These are phyloP conservation scores for Cheirogaleus medius DNA, from an alignment of 2,113 vertebrate species.

Conservation along the genomic window DNA sequence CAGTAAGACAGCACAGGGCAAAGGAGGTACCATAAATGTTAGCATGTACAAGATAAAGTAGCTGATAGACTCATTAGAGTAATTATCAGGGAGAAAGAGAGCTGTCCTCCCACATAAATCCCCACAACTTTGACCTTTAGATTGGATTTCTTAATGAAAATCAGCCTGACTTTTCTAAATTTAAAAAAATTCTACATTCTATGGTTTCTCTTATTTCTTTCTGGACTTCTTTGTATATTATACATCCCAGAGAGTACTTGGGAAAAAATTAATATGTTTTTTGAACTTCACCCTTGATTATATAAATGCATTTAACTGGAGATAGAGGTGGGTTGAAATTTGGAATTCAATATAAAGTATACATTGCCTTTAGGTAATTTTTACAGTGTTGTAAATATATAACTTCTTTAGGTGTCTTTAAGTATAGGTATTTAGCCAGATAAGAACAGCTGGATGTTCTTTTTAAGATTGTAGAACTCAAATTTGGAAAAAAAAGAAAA, in stretches of 20 bases:
- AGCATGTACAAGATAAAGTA: neutral
- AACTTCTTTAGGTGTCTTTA: neutral
- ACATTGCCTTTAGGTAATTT: neutral
- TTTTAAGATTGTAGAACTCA: neutral
- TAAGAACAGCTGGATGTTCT: neutral
- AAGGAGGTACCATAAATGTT: conserved; percentile 27
- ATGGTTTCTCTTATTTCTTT: neutral
- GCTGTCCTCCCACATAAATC: neutral
- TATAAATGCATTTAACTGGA: neutral
- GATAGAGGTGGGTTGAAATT: neutral
- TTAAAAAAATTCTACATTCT: neutral
- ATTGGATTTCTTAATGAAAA: neutral
- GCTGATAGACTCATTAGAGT: neutral
- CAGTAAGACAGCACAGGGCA: conserved; percentile 27
- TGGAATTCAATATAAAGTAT: neutral
- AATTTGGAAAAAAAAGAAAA: neutral
- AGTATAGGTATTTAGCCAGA: neutral
- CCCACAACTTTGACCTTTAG: neutral
- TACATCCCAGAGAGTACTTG: neutral
- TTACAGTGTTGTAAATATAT: neutral
- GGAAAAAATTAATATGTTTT: neutral
- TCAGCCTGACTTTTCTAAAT: neutral
- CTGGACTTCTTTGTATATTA: neutral
- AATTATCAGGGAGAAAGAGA: neutral
- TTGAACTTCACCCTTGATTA: neutral